Conservation (phyloP, 2,888 invertebrate genomes). For the Stenchaetothrips biformis region DNA sequence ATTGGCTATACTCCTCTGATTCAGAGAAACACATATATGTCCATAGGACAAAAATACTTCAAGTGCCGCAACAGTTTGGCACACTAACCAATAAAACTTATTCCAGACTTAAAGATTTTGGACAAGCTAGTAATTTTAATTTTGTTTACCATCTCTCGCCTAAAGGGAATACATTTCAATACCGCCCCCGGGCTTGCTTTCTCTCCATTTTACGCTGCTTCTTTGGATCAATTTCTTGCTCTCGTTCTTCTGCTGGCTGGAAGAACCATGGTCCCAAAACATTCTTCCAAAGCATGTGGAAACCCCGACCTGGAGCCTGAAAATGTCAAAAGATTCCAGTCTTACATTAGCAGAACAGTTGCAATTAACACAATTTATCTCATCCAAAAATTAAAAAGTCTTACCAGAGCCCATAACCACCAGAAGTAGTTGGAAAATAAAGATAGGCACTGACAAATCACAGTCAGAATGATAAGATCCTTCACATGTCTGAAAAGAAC, state of each 20-base stretch:
- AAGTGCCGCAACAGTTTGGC: background rate
- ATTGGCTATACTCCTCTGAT: no score
- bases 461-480: slow-evolving; percentile 84
- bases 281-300: slow-evolving; percentile 84
- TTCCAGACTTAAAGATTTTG: background rate
- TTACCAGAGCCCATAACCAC: slow-evolving; percentile 72
- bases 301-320: slow-evolving; percentile 67
- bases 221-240: slow-evolving; percentile 80
- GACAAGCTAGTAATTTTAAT: background rate
- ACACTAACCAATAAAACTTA: background rate
- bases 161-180: background rate
- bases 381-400: slow-evolving; percentile 40
- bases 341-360: slow-evolving; percentile 14
- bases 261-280: slow-evolving; percentile 90
- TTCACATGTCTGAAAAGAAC: slow-evolving; percentile 75
- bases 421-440: slow-evolving; percentile 85
- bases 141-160: background rate
- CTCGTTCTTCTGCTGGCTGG: slow-evolving; percentile 52
- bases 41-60: background rate
- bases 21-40: background rate
- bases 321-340: slow-evolving; percentile 5
- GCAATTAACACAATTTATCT: slow-evolving; percentile 37
- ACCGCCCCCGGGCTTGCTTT: slow-evolving; percentile 59
- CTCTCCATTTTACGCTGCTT: slow-evolving; percentile 87
- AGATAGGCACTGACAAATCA: slow-evolving; percentile 72